phyloP scores from a whole-genome alignment of 2,888 invertebrate species.

The Trichopria drosophilae region DNA sequence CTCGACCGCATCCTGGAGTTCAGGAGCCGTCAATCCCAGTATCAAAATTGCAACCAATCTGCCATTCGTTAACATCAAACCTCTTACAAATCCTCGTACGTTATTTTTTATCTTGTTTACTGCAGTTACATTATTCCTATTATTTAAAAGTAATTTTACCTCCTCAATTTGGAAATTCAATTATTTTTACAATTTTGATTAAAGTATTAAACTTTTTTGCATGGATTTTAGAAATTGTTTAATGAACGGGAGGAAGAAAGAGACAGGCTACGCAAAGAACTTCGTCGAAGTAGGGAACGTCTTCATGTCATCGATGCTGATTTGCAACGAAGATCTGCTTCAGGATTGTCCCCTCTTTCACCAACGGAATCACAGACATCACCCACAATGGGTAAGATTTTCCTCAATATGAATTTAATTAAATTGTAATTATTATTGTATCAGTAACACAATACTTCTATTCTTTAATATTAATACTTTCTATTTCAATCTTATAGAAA shows the following conservation, averaged over 20 bases:
- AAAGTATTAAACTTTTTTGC: conserved; percentile 10
- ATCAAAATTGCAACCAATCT: conserved; percentile 66
- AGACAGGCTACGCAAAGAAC: conserved; percentile 71
- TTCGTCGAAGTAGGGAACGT: conserved; percentile 73
- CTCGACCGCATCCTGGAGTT: conserved; percentile 42
- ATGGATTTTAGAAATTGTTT: conserved; percentile 66
- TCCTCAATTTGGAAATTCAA: background rate
- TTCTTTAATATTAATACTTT: background rate
- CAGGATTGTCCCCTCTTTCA: conserved; percentile 37
- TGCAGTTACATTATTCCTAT: conserved; percentile 5
- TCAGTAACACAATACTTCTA: background rate
- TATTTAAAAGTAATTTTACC: background rate
- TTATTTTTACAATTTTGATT: background rate
- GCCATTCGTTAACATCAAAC: conserved; percentile 67
- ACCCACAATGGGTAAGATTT: conserved; percentile 43
- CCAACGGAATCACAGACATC: conserved; percentile 45
- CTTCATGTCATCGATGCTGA: conserved; percentile 64
- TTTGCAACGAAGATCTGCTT: conserved; percentile 48
- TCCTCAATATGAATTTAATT: conserved; percentile 6
- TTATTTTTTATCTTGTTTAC: conserved; percentile 25
- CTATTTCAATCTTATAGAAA: no score
- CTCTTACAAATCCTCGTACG: conserved; percentile 72
- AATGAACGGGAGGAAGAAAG: conserved; percentile 77
- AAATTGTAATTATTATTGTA: conserved; percentile 22
- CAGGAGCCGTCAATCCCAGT: conserved; percentile 65